Evolutionary conservation across 1,140 invertebrate genomes (phyloP), one percentile per base, ranked within the genome.

Genomic region (Panagrolaimus sp.): DNA sequence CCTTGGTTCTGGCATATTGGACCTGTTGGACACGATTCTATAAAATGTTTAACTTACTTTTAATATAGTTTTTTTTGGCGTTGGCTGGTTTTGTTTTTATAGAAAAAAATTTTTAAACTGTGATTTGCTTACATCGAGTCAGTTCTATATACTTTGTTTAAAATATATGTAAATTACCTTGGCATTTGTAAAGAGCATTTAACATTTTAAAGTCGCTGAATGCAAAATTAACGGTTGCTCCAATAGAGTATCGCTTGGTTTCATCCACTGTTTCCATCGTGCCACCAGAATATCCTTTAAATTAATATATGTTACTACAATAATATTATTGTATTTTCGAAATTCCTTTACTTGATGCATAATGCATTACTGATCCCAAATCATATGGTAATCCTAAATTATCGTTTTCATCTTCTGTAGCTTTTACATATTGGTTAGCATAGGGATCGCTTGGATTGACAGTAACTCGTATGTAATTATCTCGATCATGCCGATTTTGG

Each of bases 141-240:
- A 38, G 2, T 38, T 4, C 7, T 38, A 38, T 4, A 38, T n/a
- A n/a, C n/a, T n/a, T n/a, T n/a, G n/a, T n/a, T n/a, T n/a, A 38
- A 38, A 38, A 38, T 4, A 38, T 38, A 38, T 38, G 31, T 7
- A 38, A 38, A 38, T 38, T 38, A 75, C 69, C 74, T 31, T 68
- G 67, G 62, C 80, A 82, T 67, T 7, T 38, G 31, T 82, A 82
- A 14, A 82, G 69, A 11, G 75, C 42, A 64, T 82, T 82, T 5
- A 82, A 69, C 61, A 82, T 80, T 43, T 82, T 82, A 14, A 83
- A 77, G 72, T 82, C 80, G 57, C 82, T 82, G 65, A 82, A 82
- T 13, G 81, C 80, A 20, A 78, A 78, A 45, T 72, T 65, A 11
- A 63, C 23, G 13, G 81, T 66, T 62, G 83, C 81, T 13, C 80